Evolutionary conservation across 64 coral and sea anemone genomes (phyloP).

Genomic region (Pachyseris speciosa): DNA sequence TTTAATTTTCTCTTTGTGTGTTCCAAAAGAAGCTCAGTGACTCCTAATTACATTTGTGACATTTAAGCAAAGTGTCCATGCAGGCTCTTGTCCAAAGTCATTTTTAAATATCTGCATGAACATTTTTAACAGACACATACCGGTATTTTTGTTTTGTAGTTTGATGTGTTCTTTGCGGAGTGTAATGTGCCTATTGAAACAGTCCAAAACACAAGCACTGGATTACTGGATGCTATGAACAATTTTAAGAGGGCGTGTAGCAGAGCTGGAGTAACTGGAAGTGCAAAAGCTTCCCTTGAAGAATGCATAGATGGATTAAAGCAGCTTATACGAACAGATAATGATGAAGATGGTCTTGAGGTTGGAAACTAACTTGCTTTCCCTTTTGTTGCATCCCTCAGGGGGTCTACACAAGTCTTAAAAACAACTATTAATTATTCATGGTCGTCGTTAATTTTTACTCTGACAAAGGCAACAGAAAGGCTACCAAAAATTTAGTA

Average conservation of each 20-base stretch:
- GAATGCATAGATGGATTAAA: constrained; percentile 95
- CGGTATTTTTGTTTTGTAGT: constrained; percentile 64
- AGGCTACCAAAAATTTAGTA: too few relatives aligned
- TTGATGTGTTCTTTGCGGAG: constrained; percentile 90
- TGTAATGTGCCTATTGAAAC: constrained; percentile 84
- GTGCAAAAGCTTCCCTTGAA: constrained; percentile 80
- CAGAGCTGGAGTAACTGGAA: constrained; percentile 76
- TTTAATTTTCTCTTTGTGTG: too few relatives aligned
- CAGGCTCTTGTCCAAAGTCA: too few relatives aligned
- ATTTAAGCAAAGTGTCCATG: too few relatives aligned
- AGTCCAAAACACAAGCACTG: constrained; percentile 69
- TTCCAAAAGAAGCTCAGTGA: too few relatives aligned
- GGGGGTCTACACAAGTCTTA: too few relatives aligned
- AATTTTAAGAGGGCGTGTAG: constrained; percentile 93
- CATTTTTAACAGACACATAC: neutral
- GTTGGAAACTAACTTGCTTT: constrained; percentile 17
- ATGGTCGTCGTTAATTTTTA: too few relatives aligned
- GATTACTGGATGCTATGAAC: constrained; percentile 56
- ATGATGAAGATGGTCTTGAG: constrained; percentile 91
- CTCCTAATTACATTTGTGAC: too few relatives aligned
- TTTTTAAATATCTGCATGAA: too few relatives aligned
- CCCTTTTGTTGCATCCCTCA: neutral
- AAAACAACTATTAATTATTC: too few relatives aligned
- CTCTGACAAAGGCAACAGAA: too few relatives aligned
- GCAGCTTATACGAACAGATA: constrained; percentile 88